Percentiles rank a stretch among this genome's conserved stretches.
Conservation (phyloP, 2,797 vertebrate genomes). For the Buphagus erythrorhynchus region DNA sequence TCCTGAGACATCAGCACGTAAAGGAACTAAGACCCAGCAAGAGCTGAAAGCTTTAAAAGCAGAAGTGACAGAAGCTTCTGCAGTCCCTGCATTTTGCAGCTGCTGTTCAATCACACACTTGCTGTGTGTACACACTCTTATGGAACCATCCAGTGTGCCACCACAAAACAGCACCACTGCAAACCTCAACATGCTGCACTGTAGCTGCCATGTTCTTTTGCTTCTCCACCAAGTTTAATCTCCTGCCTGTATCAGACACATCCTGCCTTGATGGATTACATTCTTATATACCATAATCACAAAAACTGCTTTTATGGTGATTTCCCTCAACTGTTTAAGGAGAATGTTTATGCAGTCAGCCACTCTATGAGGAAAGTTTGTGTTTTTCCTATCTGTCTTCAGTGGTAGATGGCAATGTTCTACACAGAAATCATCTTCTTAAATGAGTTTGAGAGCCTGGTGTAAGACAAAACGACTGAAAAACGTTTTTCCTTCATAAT, state of each 20-base stretch:
- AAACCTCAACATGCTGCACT: not conserved
- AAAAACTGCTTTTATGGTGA: not conserved
- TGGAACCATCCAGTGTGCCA: fast-evolving
- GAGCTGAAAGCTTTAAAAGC: not conserved
- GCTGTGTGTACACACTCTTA: fast-evolving
- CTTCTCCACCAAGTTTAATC: not conserved
- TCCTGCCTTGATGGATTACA: not conserved
- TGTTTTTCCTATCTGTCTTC: not conserved
- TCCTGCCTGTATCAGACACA: not conserved
- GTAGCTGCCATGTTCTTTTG: not conserved
- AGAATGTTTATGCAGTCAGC: not conserved
- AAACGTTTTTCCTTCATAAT: not conserved
- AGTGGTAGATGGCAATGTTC: not conserved
- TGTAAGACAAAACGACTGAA: not conserved
- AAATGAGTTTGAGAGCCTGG: not conserved
- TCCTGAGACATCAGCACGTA: fast-evolving
- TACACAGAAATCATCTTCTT: not conserved
- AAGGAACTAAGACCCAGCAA: not conserved
- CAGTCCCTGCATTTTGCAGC: not conserved
- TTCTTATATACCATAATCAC: not conserved
- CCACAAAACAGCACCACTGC: not conserved
- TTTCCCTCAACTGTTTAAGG: not conserved
- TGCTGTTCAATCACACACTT: not conserved
- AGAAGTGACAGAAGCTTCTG: not conserved
- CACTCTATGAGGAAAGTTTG: not conserved